Percentiles rank a stretch among this genome's conserved stretches.
Evolutionary conservation across 1,140 invertebrate genomes (phyloP).

Genomic region (Diploscapter pachys): DNA sequence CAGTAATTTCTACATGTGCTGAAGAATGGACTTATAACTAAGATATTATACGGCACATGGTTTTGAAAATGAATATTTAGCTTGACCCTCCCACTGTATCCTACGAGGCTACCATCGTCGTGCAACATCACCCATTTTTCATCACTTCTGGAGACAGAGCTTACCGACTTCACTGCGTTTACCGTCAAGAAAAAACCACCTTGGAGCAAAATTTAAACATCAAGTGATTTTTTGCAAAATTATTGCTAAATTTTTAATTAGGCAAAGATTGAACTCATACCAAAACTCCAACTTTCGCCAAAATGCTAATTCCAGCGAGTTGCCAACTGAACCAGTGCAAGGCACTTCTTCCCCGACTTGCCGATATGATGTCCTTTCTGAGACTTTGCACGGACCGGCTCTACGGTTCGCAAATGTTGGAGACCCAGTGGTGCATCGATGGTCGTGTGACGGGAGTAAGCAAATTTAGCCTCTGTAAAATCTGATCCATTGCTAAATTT

Average conservation of each 20-base stretch:
- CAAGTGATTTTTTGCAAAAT: background rate
- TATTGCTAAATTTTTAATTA: conserved; percentile 3
- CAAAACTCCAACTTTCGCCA: too few relatives aligned
- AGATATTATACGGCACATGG: background rate
- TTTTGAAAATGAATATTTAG: conserved; percentile 20
- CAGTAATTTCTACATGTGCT: too few relatives aligned
- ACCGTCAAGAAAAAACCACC: conserved; percentile 28
- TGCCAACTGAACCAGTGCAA: conserved; percentile 16
- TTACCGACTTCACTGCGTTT: conserved; percentile 38
- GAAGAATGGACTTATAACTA: background rate
- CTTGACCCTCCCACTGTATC: conserved; percentile 27
- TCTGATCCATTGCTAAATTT: background rate
- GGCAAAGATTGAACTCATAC: background rate
- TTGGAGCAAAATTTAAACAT: conserved; percentile 33
- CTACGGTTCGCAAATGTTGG: conserved; percentile 38
- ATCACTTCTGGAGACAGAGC: conserved; percentile 38
- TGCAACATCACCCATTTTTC: conserved; percentile 36
- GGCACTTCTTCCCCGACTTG: conserved; percentile 26
- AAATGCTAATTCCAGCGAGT: conserved; percentile 3
- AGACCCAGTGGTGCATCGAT: conserved; percentile 35
- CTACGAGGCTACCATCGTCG: conserved; percentile 34
- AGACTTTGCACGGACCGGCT: conserved; percentile 26
- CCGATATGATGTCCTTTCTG: conserved; percentile 34
- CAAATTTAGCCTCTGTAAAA: background rate
- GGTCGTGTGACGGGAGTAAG: conserved; percentile 37